A percentile compares a stretch with the other conserved stretches of the same genome.
These are phyloP conservation scores for Scomberomorus guttatus DNA, from an alignment of 2,797 vertebrate species.

Conservation along the genomic window DNA sequence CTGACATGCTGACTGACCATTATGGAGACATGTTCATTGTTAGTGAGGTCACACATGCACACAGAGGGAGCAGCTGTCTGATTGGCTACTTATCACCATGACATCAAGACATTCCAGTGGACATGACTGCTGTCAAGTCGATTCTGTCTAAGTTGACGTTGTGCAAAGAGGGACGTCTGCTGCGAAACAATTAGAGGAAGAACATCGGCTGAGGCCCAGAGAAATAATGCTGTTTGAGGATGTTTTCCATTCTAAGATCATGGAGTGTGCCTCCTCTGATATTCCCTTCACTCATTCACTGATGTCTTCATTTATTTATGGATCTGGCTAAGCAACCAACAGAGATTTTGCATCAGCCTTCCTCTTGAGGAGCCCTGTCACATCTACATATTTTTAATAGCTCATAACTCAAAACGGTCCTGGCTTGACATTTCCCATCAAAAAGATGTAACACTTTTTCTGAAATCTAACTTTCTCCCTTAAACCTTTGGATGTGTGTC, in stretches of 20 bases:
- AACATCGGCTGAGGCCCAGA: slow-evolving; percentile 21
- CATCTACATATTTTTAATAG: slow-evolving; percentile 87
- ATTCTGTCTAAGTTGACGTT: slow-evolving; percentile 69
- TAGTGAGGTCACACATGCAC: slow-evolving; percentile 61
- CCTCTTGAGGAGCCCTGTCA: slow-evolving; percentile 83
- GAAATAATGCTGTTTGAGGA: slow-evolving; percentile 58
- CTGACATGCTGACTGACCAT: slow-evolving; percentile 33
- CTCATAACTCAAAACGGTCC: slow-evolving; percentile 81
- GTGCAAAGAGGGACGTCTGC: slow-evolving; percentile 64
- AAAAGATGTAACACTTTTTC: slow-evolving; percentile 68
- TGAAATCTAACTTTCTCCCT: slow-evolving; percentile 76
- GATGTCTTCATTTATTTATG: slow-evolving; percentile 85
- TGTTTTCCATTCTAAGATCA: slow-evolving; percentile 73
- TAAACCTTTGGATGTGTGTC: slow-evolving; percentile 59
- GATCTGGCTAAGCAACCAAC: slow-evolving; percentile 72
- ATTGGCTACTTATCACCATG: slow-evolving; percentile 77
- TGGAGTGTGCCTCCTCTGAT: slow-evolving; percentile 76
- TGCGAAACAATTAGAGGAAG: slow-evolving; percentile 56
- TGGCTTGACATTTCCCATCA: slow-evolving; percentile 77
- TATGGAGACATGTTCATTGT: slow-evolving; percentile 35
- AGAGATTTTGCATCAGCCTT: slow-evolving; percentile 75
- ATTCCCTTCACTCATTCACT: slow-evolving; percentile 77
- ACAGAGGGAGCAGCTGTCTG: slow-evolving; percentile 77
- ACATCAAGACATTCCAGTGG: slow-evolving; percentile 64
- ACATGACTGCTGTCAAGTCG: slow-evolving; percentile 71